Base-by-base conservation (phyloP, 2,888 invertebrate genomes). In the Pseudanteris insignis region DNA sequence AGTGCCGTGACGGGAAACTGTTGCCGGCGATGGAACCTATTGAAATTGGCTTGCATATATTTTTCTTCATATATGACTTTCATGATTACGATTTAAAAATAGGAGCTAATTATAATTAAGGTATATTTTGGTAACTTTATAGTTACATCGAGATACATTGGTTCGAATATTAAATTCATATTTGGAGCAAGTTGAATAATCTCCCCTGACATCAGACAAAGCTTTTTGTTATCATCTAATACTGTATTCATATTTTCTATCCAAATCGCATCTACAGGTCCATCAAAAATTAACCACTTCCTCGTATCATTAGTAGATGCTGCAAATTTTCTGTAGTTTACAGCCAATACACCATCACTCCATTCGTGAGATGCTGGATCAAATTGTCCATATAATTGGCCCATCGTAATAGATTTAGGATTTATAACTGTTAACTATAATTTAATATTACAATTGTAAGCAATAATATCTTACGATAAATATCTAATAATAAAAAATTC, bases 221-320 rank as follows among this genome's bases (percentile, higher is more conserved):
- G 82, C 76, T 96, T 96, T 80, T 94, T 96, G 76, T 96, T 96
- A 73, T 96, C 96, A 74, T 96, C 96, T 44, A 97, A 80, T 0
- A 96, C 96, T 0, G 96, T 96, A 75, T 96, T 96, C 86, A 96
- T 89, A 74, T 95, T 96, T 81, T 96, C 96, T 69, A 96, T 95
- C 96, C 96, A 96, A 37, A 95, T 88, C 0, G 96, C 94, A 79
- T 96, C 96, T 0, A 96, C 95, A 0, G 96, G 96, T 0, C 97
- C 97, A 81, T 97, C 96, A 78, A 96, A 96, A 40, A 97, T 83
- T 9, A 97, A 83, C 96, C 96, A 97, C 77, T 96, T 96, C 61
- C 95, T 88, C 66, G 65, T 84, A 70, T 74, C 61, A 59, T 75
- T 88, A 54, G 85, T 84, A 41, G 88, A 92, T 70, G 87, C 86